Evolutionary conservation across 1,140 invertebrate genomes (phyloP).

Genomic region (Conus betulinus): DNA sequence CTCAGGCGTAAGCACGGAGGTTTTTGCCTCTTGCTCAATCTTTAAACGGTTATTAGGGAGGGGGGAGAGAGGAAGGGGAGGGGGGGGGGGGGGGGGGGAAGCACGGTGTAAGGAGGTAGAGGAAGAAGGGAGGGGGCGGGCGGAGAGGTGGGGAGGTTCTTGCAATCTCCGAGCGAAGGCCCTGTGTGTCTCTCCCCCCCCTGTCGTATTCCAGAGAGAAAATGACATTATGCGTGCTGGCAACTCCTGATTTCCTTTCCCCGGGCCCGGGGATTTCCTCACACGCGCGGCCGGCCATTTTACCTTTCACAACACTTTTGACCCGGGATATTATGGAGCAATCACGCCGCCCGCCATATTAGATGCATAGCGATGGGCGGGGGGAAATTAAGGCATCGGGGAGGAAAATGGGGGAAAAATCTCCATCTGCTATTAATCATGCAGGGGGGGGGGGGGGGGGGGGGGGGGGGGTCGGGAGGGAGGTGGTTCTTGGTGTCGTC

Average conservation of each 20-base stretch:
- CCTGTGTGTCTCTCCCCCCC: too few species aligned
- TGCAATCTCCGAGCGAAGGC: too few species aligned
- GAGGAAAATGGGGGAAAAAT: not conserved
- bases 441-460: not conserved
- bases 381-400: not conserved
- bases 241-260: not conserved
- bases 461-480: too few species aligned
- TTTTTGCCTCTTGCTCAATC: too few species aligned
- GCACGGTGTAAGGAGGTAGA: too few species aligned
- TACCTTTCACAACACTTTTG: not conserved
- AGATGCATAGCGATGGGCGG: slow-evolving; percentile 3
- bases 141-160: too few species aligned
- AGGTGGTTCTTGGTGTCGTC: too few species aligned
- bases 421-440: slow-evolving; percentile 11
- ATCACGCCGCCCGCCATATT: not conserved
- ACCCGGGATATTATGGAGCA: not conserved
- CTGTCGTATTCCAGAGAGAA: not conserved
- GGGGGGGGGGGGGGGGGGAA: too few species aligned
- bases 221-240: not conserved
- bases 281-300: not conserved
- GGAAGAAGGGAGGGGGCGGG: too few species aligned
- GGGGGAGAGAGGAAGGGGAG: too few species aligned
- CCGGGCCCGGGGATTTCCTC: not conserved
- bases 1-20: too few species aligned
- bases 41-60: too few species aligned